phyloP scores from a whole-genome alignment of 2,113 vertebrate species.

The Brevimyrus niger region DNA sequence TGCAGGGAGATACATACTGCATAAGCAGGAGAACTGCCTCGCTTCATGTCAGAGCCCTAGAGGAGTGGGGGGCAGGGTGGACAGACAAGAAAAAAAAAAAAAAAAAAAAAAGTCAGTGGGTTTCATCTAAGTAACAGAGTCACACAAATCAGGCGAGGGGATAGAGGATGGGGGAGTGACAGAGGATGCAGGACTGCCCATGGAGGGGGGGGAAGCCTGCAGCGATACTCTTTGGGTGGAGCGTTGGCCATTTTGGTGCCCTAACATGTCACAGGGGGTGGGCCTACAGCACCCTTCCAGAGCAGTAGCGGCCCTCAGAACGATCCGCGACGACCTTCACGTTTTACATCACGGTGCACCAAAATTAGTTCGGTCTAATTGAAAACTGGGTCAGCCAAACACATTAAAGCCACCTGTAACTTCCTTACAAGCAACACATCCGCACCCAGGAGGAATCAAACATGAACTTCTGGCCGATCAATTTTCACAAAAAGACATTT shows the following conservation, averaged over 20 bases:
- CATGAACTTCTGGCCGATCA: neutral
- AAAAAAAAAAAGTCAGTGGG: neutral
- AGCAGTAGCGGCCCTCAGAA: neutral
- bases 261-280: neutral
- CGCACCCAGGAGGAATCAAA: neutral
- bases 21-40: constrained; percentile 66
- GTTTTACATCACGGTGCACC: neutral
- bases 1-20: constrained; percentile 51
- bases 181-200: neutral
- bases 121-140: neutral
- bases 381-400: neutral
- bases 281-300: neutral
- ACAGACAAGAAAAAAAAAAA: neutral
- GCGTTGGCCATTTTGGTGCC: neutral
- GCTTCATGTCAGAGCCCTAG: constrained; percentile 37
- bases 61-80: neutral
- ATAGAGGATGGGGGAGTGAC: neutral
- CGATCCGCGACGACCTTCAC: neutral
- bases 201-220: neutral
- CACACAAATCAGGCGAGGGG: neutral
- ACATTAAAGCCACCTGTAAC: neutral
- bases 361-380: neutral
- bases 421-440: neutral
- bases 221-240: neutral
- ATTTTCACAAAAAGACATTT: neutral